phyloP scores from a whole-genome alignment of 2,888 invertebrate species.

The Lasioglossum zephyrum region DNA sequence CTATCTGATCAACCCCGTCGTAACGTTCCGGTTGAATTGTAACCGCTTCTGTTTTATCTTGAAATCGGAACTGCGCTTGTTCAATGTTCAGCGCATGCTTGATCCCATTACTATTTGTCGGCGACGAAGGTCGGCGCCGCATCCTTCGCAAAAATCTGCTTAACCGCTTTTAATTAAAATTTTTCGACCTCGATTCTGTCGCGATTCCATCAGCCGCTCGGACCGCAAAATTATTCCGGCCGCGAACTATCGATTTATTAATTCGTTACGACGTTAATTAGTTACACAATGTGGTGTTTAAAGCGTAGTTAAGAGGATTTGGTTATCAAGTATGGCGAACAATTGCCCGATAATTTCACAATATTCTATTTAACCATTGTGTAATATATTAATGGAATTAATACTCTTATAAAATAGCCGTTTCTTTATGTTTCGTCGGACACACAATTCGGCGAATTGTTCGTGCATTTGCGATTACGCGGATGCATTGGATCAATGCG shows the following conservation, averaged over 20 bases:
- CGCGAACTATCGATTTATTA: not conserved
- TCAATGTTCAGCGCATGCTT: not conserved
- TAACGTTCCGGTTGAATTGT: not conserved
- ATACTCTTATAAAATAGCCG: not conserved
- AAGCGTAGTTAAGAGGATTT: not conserved
- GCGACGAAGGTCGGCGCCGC: conserved; percentile 19
- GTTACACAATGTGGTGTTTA: not conserved
- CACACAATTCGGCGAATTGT: not conserved
- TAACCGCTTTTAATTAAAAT: conserved; percentile 45
- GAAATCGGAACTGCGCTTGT: not conserved
- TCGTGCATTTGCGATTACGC: not conserved
- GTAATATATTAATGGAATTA: not conserved
- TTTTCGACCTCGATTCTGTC: not conserved
- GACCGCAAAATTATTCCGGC: not conserved
- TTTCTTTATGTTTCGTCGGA: not conserved
- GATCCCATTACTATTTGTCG: not conserved
- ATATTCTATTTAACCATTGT: not conserved
- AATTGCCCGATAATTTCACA: not conserved
- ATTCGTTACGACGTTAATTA: conserved; percentile 8
- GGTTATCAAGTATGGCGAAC: not conserved
- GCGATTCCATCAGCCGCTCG: not conserved
- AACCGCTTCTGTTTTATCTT: too few species aligned
- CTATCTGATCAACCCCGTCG: not conserved
- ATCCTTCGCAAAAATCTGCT: conserved; percentile 24
- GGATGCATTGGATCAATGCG: not conserved